Conservation (phyloP, 1,140 invertebrate species). For the Drosophila nikananu region DNA sequence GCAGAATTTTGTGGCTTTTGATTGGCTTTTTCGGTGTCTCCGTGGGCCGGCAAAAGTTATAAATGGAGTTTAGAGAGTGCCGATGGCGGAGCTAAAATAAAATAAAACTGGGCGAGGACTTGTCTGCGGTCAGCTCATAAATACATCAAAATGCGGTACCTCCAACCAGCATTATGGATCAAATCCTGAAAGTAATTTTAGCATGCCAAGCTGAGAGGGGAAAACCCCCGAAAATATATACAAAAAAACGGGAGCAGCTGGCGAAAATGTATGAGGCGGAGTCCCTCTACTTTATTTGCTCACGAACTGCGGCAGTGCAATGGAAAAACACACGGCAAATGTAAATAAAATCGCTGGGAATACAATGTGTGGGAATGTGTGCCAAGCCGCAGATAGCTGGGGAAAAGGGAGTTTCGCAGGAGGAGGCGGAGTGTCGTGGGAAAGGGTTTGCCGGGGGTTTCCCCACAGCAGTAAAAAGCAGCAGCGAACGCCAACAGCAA, state of each 20-base stretch:
- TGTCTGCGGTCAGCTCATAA: conserved; percentile 73
- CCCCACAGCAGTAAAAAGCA: conserved; percentile 68
- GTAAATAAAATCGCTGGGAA: conserved; percentile 72
- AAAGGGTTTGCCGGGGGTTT: conserved; percentile 11
- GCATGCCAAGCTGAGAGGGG: conserved; percentile 52
- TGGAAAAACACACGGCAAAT: conserved; percentile 73
- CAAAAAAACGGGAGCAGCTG: conserved; percentile 20
- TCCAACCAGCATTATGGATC: conserved; percentile 52
- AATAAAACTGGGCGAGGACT: conserved; percentile 19
- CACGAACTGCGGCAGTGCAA: conserved; percentile 77
- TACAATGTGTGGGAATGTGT: conserved; percentile 57
- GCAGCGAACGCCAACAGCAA: conserved; percentile 57
- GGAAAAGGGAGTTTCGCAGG: neutral
- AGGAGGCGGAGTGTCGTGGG: neutral
- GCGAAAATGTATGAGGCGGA: conserved; percentile 24
- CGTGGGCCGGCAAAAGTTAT: conserved; percentile 51
- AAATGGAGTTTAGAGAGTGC: conserved; percentile 71
- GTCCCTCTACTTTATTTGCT: conserved; percentile 45
- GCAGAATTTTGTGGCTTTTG: conserved; percentile 75
- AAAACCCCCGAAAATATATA: neutral
- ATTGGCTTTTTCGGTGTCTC: conserved; percentile 64
- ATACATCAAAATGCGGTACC: conserved; percentile 60
- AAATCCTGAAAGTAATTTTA: conserved; percentile 68
- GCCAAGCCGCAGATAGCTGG: conserved; percentile 43
- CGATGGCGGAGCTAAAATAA: conserved; percentile 7